Conservation (phyloP, 2,797 vertebrate genomes). For the Leptodactylus fallax region DNA sequence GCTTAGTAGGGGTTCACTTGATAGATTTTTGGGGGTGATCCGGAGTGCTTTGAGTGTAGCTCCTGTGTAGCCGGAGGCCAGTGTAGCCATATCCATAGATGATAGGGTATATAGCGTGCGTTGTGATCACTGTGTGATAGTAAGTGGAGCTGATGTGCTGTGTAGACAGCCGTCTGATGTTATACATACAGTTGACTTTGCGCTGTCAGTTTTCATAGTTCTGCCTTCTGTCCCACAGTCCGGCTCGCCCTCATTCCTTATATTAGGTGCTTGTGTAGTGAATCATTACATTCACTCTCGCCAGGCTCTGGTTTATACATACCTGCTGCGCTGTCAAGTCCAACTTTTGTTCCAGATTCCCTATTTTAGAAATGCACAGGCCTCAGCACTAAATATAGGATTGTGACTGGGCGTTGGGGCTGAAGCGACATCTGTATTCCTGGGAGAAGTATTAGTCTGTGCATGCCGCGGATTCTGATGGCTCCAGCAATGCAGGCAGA, state of each 20-base stretch:
- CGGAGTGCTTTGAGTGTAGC: too few species aligned
- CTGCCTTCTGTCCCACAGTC: neutral
- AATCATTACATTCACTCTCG: too few species aligned
- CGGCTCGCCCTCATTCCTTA: neutral
- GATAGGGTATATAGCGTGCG: neutral
- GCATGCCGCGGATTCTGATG: too few species aligned
- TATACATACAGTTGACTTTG: slow-evolving; percentile 40
- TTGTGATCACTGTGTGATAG: neutral
- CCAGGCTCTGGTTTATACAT: slow-evolving; percentile 41
- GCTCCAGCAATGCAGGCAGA: too few species aligned
- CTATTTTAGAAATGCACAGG: slow-evolving; percentile 54
- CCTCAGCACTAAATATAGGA: slow-evolving; percentile 55
- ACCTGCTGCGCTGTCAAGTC: slow-evolving; percentile 32
- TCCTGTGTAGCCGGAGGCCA: too few species aligned
- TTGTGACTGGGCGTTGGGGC: slow-evolving; percentile 6
- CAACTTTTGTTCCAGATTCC: slow-evolving; percentile 44
- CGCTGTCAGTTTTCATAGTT: slow-evolving; percentile 2
- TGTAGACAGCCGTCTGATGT: neutral
- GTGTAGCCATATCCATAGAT: too few species aligned
- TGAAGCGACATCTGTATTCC: slow-evolving; percentile 37
- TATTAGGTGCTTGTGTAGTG: neutral
- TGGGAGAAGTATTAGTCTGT: neutral
- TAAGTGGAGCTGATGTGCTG: slow-evolving; percentile 21
- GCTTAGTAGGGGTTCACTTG: too few species aligned
- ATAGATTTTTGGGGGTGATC: too few species aligned